Evolutionary conservation across 2,113 vertebrate genomes (phyloP).

Genomic region (Thamnophis sirtalis): DNA sequence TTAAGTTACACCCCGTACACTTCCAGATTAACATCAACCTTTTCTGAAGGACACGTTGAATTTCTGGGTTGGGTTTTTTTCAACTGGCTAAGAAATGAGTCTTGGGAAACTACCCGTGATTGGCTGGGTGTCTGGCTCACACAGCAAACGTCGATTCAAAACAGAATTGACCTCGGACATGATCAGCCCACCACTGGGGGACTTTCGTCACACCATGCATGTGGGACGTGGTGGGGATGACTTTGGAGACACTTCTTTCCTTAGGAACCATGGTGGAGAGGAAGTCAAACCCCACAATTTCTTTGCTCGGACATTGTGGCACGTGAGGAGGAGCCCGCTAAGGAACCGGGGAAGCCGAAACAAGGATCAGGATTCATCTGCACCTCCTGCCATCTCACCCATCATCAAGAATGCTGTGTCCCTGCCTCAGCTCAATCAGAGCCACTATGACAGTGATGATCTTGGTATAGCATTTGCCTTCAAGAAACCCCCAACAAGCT

Average conservation of each 20-base stretch:
- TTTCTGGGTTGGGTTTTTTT: background rate
- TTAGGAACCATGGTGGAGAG: constrained; percentile 83
- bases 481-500: constrained; percentile 70
- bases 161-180: constrained; percentile 87
- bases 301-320: constrained; percentile 81
- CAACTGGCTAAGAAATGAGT: constrained; percentile 74
- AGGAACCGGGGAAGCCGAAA: constrained; percentile 58
- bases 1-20: background rate
- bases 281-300: constrained; percentile 73
- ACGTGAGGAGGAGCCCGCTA: constrained; percentile 71
- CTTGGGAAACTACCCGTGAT: constrained; percentile 85
- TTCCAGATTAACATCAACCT: constrained; percentile 21
- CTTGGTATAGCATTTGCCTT: constrained; percentile 71
- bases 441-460: constrained; percentile 58
- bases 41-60: background rate
- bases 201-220: constrained; percentile 96
- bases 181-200: constrained; percentile 89
- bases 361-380: constrained; percentile 67
- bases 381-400: constrained; percentile 82
- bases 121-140: constrained; percentile 82
- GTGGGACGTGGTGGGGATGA: constrained; percentile 90
- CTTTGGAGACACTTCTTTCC: constrained; percentile 96
- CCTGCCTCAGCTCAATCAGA: constrained; percentile 83
- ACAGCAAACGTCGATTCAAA: constrained; percentile 80
- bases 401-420: constrained; percentile 96